These are phyloP conservation scores for Pristis pectinata DNA, from an alignment of 2,797 vertebrate genomes.

Conservation along the genomic window DNA sequence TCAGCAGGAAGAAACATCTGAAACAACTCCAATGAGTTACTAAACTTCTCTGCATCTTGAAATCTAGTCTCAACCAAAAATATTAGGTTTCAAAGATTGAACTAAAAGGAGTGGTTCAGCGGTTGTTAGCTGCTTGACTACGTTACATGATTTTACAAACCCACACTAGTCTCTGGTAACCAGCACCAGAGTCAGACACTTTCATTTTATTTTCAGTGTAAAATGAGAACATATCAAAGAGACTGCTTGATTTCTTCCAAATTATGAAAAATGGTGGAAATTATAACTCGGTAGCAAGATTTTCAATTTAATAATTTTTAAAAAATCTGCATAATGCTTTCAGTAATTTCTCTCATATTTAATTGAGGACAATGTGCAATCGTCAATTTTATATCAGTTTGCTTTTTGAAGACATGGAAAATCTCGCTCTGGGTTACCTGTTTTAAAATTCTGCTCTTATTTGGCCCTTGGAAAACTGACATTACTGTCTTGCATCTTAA, in stretches of 20 bases:
- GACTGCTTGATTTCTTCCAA: background rate
- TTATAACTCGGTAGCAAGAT: background rate
- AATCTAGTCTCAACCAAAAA: background rate
- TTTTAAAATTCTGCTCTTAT: background rate
- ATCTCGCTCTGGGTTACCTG: background rate
- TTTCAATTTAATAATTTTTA: background rate
- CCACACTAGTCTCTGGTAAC: background rate
- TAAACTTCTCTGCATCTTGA: background rate
- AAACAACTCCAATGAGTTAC: background rate
- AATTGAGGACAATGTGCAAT: background rate
- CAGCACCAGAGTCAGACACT: background rate
- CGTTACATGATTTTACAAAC: background rate
- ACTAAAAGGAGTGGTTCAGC: background rate
- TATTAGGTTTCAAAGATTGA: background rate
- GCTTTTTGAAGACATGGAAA: background rate
- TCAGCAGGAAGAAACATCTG: background rate
- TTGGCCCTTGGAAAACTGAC: background rate
- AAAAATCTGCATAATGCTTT: background rate
- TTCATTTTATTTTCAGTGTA: background rate
- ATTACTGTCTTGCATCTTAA: background rate
- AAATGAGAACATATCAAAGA: background rate
- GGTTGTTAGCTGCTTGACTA: background rate
- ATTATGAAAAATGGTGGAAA: background rate
- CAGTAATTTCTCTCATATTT: background rate
- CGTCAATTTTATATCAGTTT: background rate